Evolutionary conservation across 2,113 vertebrate species (phyloP).

Genomic region (Stomatorhinus ivindoensis): DNA sequence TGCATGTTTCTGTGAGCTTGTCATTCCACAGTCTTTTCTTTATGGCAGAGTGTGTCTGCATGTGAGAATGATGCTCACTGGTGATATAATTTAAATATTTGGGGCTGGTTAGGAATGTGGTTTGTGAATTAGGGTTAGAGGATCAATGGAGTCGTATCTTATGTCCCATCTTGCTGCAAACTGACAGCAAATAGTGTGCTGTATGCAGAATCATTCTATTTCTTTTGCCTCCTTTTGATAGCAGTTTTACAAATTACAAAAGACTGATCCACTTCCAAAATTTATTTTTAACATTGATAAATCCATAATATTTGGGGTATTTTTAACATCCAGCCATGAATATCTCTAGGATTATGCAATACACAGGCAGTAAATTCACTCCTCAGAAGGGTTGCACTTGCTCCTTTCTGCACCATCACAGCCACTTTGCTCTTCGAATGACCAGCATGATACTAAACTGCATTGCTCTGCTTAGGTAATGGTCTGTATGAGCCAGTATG

Average conservation of each 20-base stretch:
- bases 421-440: not conserved
- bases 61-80: not conserved
- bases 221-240: not conserved
- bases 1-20: not conserved
- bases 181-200: not conserved
- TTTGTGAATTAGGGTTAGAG: not conserved
- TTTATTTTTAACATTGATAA: not conserved
- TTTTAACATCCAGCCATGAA: not conserved
- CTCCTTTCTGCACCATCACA: not conserved
- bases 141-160: too few species aligned
- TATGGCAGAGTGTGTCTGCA: not conserved
- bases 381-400: not conserved
- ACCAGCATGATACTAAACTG: not conserved
- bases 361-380: not conserved
- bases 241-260: not conserved
- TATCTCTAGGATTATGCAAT: not conserved
- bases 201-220: not conserved
- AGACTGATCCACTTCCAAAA: not conserved
- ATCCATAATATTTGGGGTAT: not conserved
- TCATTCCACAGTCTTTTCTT: not conserved
- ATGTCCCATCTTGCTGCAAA: not conserved
- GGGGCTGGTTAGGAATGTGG: not conserved
- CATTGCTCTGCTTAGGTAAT: not conserved
- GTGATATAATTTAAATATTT: not conserved
- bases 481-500: not conserved